Evolutionary conservation across 2,113 vertebrate genomes (phyloP).

Genomic region (Crotalus tigris): DNA sequence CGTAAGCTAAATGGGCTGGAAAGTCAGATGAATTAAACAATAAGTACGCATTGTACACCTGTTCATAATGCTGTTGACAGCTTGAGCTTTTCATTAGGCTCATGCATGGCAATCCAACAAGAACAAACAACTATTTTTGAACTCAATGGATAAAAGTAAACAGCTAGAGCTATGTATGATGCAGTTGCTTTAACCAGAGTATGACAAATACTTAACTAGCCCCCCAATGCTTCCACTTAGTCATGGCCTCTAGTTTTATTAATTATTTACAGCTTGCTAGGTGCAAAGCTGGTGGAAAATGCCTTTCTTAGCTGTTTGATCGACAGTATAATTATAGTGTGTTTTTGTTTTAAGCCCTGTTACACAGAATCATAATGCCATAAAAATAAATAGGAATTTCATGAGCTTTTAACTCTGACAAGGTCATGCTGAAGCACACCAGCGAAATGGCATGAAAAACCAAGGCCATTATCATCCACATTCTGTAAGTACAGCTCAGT

Average conservation of each 20-base stretch:
- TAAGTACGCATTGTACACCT: constrained; percentile 70
- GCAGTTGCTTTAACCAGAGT: constrained; percentile 48
- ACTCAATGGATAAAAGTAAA: constrained; percentile 54
- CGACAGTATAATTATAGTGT: constrained; percentile 76
- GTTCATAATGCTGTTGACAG: constrained; percentile 67
- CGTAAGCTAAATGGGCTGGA: constrained; percentile 72
- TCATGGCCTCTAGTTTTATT: constrained; percentile 74
- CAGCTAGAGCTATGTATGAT: constrained; percentile 39
- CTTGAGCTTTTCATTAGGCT: constrained; percentile 71
- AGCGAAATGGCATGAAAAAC: constrained; percentile 66
- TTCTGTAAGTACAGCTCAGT: constrained; percentile 53
- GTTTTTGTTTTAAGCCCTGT: constrained; percentile 77
- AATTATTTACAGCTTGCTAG: constrained; percentile 79
- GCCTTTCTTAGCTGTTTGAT: constrained; percentile 71
- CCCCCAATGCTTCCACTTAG: constrained; percentile 69
- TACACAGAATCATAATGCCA: constrained; percentile 70
- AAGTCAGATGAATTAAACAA: constrained; percentile 77
- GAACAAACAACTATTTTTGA: constrained; percentile 57
- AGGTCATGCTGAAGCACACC: constrained; percentile 69
- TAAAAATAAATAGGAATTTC: constrained; percentile 73
- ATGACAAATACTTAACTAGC: constrained; percentile 72
- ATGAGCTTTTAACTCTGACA: constrained; percentile 80
- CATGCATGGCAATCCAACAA: constrained; percentile 39
- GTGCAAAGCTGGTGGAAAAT: constrained; percentile 72
- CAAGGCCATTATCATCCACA: constrained; percentile 51